These are phyloP conservation scores for Leucophenga maculata DNA, from an alignment of 2,888 invertebrate genomes.

Conservation along the genomic window DNA sequence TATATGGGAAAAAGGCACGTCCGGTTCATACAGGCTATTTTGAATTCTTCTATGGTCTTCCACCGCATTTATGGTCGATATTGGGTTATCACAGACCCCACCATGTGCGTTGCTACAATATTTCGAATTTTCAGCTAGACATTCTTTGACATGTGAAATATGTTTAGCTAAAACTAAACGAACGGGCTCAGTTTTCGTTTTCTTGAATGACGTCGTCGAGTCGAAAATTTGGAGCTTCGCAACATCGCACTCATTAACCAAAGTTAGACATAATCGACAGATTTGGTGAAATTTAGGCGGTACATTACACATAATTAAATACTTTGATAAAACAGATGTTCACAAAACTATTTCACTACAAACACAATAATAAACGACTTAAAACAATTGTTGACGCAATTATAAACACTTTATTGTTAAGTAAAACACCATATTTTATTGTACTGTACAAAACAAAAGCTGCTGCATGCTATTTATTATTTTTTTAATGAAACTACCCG, in stretches of 20 bases:
- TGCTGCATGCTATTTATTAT: too few species aligned
- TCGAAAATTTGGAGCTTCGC: constrained; percentile 74
- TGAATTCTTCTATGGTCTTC: not conserved
- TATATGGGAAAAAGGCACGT: constrained; percentile 37
- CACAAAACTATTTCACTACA: constrained; percentile 33
- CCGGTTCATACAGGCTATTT: constrained; percentile 26
- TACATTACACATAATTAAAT: constrained; percentile 88
- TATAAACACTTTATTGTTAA: constrained; percentile 52
- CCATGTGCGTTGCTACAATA: constrained; percentile 29
- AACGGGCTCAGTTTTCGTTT: too few species aligned
- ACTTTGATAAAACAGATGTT: constrained; percentile 40
- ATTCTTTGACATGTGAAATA: not conserved
- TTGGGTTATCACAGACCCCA: constrained; percentile 32
- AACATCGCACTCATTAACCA: constrained; percentile 82
- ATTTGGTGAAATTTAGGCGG: constrained; percentile 94
- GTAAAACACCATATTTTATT: not conserved
- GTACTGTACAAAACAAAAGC: too few species aligned
- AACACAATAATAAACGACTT: constrained; percentile 52
- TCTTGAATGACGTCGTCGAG: constrained; percentile 35
- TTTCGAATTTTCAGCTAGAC: not conserved
- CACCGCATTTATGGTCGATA: constrained; percentile 1
- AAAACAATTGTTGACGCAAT: constrained; percentile 62
- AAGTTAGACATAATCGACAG: constrained; percentile 93
- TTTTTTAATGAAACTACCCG: too few species aligned
- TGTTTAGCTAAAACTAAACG: not conserved